These are phyloP conservation scores for Caranx ignobilis DNA, from an alignment of 2,113 vertebrate species.

Conservation along the genomic window DNA sequence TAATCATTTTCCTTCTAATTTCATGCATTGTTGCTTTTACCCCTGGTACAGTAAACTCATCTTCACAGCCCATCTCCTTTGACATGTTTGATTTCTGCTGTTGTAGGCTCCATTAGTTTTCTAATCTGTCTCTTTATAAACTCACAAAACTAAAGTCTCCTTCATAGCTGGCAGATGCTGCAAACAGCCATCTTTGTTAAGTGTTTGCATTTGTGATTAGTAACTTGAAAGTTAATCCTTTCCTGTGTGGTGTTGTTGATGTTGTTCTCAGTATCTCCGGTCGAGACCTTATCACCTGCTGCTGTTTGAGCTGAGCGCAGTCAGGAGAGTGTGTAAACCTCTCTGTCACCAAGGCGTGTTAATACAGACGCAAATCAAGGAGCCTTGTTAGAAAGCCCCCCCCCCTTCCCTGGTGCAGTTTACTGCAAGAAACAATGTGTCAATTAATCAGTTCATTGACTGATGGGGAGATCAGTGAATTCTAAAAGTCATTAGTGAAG, in stretches of 20 bases:
- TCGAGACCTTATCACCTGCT: slow-evolving; percentile 6
- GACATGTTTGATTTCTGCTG: not conserved
- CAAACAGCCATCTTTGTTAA: not conserved
- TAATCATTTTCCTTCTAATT: not conserved
- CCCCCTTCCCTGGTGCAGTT: not conserved
- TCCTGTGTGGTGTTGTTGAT: not conserved
- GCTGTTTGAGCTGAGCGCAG: not conserved
- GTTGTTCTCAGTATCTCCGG: not conserved
- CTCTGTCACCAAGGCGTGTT: not conserved
- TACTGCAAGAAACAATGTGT: not conserved
- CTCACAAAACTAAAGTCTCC: not conserved
- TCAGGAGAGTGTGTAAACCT: not conserved
- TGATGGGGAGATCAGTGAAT: not conserved
- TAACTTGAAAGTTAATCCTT: not conserved
- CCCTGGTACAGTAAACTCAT: not conserved
- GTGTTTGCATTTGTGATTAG: not conserved
- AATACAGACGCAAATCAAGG: not conserved
- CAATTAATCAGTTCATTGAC: not conserved
- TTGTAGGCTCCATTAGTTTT: not conserved
- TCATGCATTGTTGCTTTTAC: no score
- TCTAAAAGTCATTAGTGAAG: not conserved
- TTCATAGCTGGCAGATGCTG: not conserved
- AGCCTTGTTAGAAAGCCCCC: not conserved
- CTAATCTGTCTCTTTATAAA: not conserved
- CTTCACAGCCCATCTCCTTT: not conserved